Conservation (phyloP, 2,888 invertebrate genomes). For the Drosophila limbata region DNA sequence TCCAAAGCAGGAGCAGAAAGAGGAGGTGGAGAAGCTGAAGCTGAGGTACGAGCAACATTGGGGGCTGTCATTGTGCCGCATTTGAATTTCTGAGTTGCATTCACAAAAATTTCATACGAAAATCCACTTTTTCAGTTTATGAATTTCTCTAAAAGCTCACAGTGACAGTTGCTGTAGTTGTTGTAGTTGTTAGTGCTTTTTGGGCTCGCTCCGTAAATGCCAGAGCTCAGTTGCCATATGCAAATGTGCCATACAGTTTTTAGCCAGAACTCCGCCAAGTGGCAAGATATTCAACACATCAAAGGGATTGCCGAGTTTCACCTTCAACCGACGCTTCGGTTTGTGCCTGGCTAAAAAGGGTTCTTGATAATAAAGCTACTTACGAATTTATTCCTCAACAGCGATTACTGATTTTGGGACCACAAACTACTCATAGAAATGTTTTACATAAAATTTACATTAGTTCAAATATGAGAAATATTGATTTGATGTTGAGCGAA, state of each 20-base stretch:
- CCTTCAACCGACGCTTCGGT: slow-evolving; percentile 11
- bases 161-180: slow-evolving; percentile 64
- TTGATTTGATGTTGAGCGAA: not conserved
- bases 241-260: slow-evolving; percentile 65
- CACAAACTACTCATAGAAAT: not conserved
- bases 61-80: slow-evolving; percentile 69
- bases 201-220: slow-evolving; percentile 16
- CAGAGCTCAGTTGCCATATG: slow-evolving; percentile 57
- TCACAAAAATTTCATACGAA: slow-evolving; percentile 75
- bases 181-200: slow-evolving; percentile 21
- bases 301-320: slow-evolving; percentile 64
- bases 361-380: slow-evolving; percentile 44
- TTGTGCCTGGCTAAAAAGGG: slow-evolving; percentile 29
- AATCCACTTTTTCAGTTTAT: slow-evolving; percentile 81
- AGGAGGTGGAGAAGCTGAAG: not conserved
- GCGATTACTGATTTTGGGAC: slow-evolving; percentile 2
- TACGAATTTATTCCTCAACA: slow-evolving; percentile 40
- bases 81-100: slow-evolving; percentile 77
- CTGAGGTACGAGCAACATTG: slow-evolving; percentile 1
- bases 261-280: slow-evolving; percentile 73
- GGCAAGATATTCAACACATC: slow-evolving; percentile 78
- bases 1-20: not conserved
- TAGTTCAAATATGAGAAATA: not conserved
- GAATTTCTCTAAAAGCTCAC: slow-evolving; percentile 78
- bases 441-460: not conserved